Evolutionary conservation across 2,888 invertebrate genomes (phyloP), one percentile per base, ranked within the genome.

Genomic region (Notodonta ziczac): DNA sequence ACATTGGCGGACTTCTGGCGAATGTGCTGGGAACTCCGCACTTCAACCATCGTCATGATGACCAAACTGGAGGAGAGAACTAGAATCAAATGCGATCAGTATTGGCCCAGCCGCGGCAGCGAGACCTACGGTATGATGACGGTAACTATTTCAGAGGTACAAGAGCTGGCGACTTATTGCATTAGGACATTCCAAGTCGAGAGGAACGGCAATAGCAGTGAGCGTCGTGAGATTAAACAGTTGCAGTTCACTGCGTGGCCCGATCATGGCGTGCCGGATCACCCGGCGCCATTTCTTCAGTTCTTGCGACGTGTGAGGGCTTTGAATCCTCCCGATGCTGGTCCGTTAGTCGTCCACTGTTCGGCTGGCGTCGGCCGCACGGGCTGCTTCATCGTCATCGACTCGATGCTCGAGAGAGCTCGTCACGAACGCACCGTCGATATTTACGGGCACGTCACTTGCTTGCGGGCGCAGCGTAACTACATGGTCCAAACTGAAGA

Each of bases 401-500:
- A 99, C 87, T 98, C 99, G 3, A 99, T 99, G 99, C 94, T 99
- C 72, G 99, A 99, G 82, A 94, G 99, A 66, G 98, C 99, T 88
- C 97, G 98, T 77, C 98, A 99, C 86, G 99, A 99, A 83, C 98
- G 98, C 87, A 99, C 98, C 58, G 98, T 99, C 42, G 99, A 99
- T 87, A 99, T 99, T 72, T 99, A 99, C 85, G 99, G 99, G 9
- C 99, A 99, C 93, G 99, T 99, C 48, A 99, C 99, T 13, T 98
- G 98, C 85, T 95, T 99, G 70, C 95, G 99, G 65, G 98, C 99
- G 35, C 99, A 99, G 89, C 96, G 99, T 59, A 99, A 99, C 91
- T 99, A 99, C 93, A 99, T 99, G 99, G 99, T 99, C 40, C 98
- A 98, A 91, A 99, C 99, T 14, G 99, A 99, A 90, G 99, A 99